These are phyloP conservation scores for Hydrotaea diabolus DNA, from an alignment of 2,888 invertebrate genomes.

Conservation along the genomic window DNA sequence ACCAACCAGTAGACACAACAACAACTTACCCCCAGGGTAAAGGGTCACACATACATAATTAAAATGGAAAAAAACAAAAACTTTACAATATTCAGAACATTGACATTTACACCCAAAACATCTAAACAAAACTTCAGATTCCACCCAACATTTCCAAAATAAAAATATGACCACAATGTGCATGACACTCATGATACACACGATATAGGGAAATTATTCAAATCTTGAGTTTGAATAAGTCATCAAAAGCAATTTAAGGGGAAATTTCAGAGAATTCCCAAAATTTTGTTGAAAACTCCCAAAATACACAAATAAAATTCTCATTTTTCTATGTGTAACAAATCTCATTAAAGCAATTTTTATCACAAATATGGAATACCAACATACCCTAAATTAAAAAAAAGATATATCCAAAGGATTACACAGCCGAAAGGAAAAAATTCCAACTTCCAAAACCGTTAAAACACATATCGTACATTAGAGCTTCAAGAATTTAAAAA, in stretches of 20 bases:
- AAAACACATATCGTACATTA: too few species aligned
- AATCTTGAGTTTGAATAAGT: neutral
- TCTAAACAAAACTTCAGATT: constrained; percentile 51
- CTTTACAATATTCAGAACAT: constrained; percentile 55
- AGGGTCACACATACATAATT: constrained; percentile 46
- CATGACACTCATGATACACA: constrained; percentile 6
- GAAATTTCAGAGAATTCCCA: too few species aligned
- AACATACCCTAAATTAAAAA: too few species aligned
- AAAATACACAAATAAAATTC: neutral
- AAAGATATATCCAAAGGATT: too few species aligned
- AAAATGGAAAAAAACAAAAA: constrained; percentile 23
- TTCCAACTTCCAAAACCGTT: too few species aligned
- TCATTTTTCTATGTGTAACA: too few species aligned
- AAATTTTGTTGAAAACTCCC: too few species aligned
- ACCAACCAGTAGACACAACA: constrained; percentile 58
- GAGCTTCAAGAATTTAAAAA: too few species aligned
- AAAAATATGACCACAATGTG: constrained; percentile 11
- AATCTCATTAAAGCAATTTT: too few species aligned
- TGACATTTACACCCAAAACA: constrained; percentile 40
- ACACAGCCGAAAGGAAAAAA: too few species aligned
- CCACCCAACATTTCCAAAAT: neutral
- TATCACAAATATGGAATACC: too few species aligned
- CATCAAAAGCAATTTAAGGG: neutral
- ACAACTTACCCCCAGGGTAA: constrained; percentile 60
- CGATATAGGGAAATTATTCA: neutral